These are phyloP conservation scores for Drosophila athabasca DNA, from an alignment of 1,140 invertebrate genomes.

Conservation along the genomic window DNA sequence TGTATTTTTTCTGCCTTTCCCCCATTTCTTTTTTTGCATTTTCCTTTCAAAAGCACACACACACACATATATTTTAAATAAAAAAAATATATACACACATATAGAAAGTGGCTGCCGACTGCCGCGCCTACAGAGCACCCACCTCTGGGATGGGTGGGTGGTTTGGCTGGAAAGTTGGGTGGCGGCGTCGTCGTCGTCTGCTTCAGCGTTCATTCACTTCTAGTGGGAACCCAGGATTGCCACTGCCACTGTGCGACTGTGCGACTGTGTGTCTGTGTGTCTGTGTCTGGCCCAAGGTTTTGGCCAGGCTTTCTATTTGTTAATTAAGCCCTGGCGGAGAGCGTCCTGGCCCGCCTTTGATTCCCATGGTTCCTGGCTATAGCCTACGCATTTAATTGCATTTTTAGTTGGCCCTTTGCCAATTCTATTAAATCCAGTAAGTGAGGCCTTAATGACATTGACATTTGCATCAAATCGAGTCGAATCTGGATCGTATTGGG, in stretches of 20 bases:
- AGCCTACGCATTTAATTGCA: slow-evolving; percentile 76
- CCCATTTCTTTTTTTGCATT: slow-evolving; percentile 49
- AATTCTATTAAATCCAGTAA: slow-evolving; percentile 61
- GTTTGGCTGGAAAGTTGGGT: slow-evolving; percentile 15
- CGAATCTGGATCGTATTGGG: slow-evolving; percentile 14
- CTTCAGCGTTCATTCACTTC: slow-evolving; percentile 79
- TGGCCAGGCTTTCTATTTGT: slow-evolving; percentile 76
- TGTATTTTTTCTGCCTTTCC: slow-evolving; percentile 38
- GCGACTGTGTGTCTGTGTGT: slow-evolving; percentile 12
- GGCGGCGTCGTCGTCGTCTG: slow-evolving; percentile 37
- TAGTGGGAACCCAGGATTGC: neutral
- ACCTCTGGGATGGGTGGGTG: too few relatives aligned
- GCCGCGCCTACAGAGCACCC: slow-evolving; percentile 63
- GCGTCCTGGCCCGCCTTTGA: slow-evolving; percentile 1
- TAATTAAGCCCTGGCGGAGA: slow-evolving; percentile 60
- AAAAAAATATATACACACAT: slow-evolving; percentile 41
- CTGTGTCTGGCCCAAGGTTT: slow-evolving; percentile 71
- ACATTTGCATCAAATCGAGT: slow-evolving; percentile 63
- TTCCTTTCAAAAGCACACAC: slow-evolving; percentile 68
- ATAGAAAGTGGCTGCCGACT: slow-evolving; percentile 72
- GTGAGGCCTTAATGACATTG: slow-evolving; percentile 72
- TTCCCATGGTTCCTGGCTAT: slow-evolving; percentile 9
- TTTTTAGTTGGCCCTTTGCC: slow-evolving; percentile 62
- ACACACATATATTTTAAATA: slow-evolving; percentile 20
- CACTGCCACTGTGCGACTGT: slow-evolving; percentile 29